Conservation (phyloP, 2,888 invertebrate species). For the Dione vanillae region DNA sequence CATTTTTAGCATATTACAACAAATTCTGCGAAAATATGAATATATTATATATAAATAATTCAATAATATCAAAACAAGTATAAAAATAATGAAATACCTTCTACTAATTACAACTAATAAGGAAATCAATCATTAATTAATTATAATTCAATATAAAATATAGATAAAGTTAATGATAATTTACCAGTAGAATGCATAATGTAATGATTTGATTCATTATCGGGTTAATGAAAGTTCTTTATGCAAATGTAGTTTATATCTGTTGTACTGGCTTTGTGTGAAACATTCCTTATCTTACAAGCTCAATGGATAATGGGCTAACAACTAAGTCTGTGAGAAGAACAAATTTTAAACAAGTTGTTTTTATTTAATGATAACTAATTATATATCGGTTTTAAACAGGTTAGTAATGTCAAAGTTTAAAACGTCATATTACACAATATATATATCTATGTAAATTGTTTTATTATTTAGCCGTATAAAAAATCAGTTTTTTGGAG, state of each 20-base stretch:
- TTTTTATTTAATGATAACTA: not conserved
- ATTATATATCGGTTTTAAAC: no score
- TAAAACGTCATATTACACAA: no score
- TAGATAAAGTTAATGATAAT: constrained; percentile 14
- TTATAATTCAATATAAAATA: not conserved
- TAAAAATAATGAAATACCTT: not conserved
- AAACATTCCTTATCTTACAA: not conserved
- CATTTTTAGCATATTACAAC: not conserved
- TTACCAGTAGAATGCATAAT: not conserved
- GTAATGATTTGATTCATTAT: not conserved
- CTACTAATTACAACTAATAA: not conserved
- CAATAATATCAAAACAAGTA: not conserved
- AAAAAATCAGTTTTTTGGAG: no score
- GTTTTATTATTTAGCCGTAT: no score
- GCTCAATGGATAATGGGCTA: not conserved
- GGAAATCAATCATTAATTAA: constrained; percentile 7
- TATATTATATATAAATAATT: not conserved
- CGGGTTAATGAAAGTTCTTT: not conserved
- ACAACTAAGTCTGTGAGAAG: not conserved
- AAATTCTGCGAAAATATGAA: not conserved
- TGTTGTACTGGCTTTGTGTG: not conserved
- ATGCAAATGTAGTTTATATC: not conserved
- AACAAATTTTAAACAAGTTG: not conserved
- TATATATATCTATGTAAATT: no score
- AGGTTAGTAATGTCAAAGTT: no score